phyloP scores from a whole-genome alignment of 2,888 invertebrate genomes.

The Thalpophila matura region DNA sequence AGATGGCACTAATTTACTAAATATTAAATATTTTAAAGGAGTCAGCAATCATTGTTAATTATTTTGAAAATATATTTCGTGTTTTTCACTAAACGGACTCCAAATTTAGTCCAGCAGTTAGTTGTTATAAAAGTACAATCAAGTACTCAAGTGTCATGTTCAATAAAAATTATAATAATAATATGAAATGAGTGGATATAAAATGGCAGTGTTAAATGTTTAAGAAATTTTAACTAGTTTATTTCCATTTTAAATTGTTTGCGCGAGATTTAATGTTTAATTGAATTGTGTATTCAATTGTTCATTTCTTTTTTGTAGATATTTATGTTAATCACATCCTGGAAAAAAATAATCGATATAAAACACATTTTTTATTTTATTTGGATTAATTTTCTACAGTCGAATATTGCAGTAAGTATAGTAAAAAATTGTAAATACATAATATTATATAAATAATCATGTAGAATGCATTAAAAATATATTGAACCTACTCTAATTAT shows the following conservation, averaged over 20 bases:
- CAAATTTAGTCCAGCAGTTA: constrained; percentile 58
- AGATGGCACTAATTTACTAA: constrained; percentile 46
- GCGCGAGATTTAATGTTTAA: constrained; percentile 55
- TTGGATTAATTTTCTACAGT: too few species aligned
- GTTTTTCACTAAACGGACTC: constrained; percentile 36
- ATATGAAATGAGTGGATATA: constrained; percentile 54
- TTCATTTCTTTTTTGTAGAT: neutral
- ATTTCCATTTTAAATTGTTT: constrained; percentile 45
- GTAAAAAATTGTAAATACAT: constrained; percentile 1
- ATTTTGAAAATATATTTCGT: constrained; percentile 21
- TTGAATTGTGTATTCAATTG: neutral
- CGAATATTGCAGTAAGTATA: neutral
- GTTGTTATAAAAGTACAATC: constrained; percentile 76
- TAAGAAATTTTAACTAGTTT: constrained; percentile 61
- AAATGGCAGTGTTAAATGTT: constrained; percentile 59
- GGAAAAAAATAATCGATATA: neutral
- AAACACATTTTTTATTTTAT: neutral
- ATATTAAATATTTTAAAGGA: constrained; percentile 47
- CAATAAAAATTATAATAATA: constrained; percentile 62
- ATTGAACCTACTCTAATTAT: neutral
- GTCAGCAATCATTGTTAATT: constrained; percentile 29
- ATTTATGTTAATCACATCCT: neutral
- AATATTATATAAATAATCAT: neutral
- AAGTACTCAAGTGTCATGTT: constrained; percentile 77
- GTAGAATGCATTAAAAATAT: neutral